Base-by-base conservation (phyloP, 2,888 invertebrate genomes). In the Diabrotica balteata region DNA sequence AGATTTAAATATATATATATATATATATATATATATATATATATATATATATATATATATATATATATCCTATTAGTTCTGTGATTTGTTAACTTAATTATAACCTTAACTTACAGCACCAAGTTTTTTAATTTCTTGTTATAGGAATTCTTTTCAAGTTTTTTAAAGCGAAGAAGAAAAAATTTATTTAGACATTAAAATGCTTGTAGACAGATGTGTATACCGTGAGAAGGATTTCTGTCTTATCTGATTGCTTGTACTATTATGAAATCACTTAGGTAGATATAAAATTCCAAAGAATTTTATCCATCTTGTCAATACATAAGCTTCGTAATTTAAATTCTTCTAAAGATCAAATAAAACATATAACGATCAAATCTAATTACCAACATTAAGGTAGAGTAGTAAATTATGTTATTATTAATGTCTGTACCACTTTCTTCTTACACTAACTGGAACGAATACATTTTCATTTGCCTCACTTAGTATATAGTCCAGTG, bases 341-440 rank as follows among this genome's bases (percentile, higher is more conserved):
- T 57, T 57, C 55, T 57, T 57, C 17, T 57, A 43, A 57, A 11
- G 44, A 11, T 45, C 11, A 45, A 57, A 57, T n/a, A 57, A 57
- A 57, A 55, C 55, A 57, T 44, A 57, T 11, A 57, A 57, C 43
- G 17, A 57, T 57, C 55, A 57, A 57, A 17, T 8, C 55, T 57
- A 57, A 57, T 57, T 57, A 45, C 32, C 32, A 9, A n/a, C 53
- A 54, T 54, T 54, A 8, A 42, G 7, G 17, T 57, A 44, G 7
- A 43, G 55, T 17, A n/a, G 17, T 57, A 57, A 57, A 57, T 57
- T 57, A 57, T 57, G 17, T 57, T 17, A 57, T 57, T 57, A 57
- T 45, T 57, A 11, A 57, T 45, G 43, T 11, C 42, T 54, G 43
- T 54, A 54, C 32, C 54, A 54, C 54, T 54, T 54, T 54, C 54